Evolutionary conservation across 2,113 vertebrate species (phyloP), one percentile per base, ranked within the genome.

Genomic region (Sisor rabdophorus): DNA sequence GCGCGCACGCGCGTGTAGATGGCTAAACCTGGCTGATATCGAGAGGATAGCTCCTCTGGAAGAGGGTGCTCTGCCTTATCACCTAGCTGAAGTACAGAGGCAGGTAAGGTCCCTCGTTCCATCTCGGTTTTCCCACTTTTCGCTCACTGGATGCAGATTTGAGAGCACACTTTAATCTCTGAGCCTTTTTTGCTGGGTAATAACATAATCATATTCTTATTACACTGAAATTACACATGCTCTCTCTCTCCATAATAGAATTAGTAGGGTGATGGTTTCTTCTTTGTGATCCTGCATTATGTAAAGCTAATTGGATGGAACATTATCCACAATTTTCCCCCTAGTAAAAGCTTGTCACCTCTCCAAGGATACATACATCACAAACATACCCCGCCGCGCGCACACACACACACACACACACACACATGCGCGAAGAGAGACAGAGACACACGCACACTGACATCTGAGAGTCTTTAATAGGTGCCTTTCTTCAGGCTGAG

Each of bases 31-130:
- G 81, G 84, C 91, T 80, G 97, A 98, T 89, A 98, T 98, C 80
- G 95, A 98, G 86, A 93, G 96, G 90, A 95, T 97, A 93, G 93
- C 95, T 44, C 96, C 95, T 0, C 78, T 96, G 87, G 96, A 96
- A 82, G 95, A 98, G 85, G 96, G 93, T 11, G 92, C 92, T 12
- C 87, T 98, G 71, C 95, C 95, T 60, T 89, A 95, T 85, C 93
- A 96, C 86, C 85, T 98, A 88, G 95, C 89, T 50, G 95, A 98
- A 84, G 88, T 93, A 26, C 96, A 98, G 84, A 96, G 93, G 82
- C 95, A 95, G 94, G 96, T 98, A 54, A 78, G 58, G 30, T 20
- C 54, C 28, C 63, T 59, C n/a, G 2, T 54, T 44, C 55, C n/a
- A 52, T 44, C 17, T 16, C 36, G 7, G 59, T 16, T 73, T 72